Evolutionary conservation across 1,140 invertebrate species (phyloP).

Genomic region (Hormaphis cornu): DNA sequence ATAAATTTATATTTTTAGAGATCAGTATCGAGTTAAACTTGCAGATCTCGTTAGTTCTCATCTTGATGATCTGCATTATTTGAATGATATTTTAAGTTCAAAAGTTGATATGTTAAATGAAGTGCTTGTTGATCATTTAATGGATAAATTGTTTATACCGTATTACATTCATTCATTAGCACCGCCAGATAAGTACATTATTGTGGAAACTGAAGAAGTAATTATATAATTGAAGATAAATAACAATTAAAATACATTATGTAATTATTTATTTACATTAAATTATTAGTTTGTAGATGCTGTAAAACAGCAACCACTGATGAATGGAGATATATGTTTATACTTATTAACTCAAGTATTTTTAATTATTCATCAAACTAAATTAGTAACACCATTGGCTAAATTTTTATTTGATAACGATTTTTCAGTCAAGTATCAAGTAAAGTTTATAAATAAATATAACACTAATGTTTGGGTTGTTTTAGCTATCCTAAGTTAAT

Average conservation of each 20-base stretch:
- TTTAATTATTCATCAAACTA: slow-evolving; percentile 79
- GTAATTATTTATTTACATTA: slow-evolving; percentile 50
- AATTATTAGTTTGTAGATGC: slow-evolving; percentile 20
- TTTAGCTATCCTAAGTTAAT: background rate
- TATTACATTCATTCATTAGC: slow-evolving; percentile 84
- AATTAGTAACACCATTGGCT: slow-evolving; percentile 77
- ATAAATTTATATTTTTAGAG: slow-evolving; percentile 40
- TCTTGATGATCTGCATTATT: slow-evolving; percentile 93
- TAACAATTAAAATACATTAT: slow-evolving; percentile 39
- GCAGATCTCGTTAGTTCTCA: slow-evolving; percentile 94
- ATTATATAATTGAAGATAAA: background rate
- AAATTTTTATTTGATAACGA: slow-evolving; percentile 71
- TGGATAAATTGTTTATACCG: slow-evolving; percentile 87
- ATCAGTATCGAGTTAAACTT: slow-evolving; percentile 43
- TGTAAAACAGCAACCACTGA: slow-evolving; percentile 25
- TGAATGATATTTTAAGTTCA: slow-evolving; percentile 91
- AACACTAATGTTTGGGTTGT: background rate
- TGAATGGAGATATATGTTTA: slow-evolving; percentile 51
- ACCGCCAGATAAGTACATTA: slow-evolving; percentile 42
- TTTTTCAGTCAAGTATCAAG: slow-evolving; percentile 51
- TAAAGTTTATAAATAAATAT: slow-evolving; percentile 34
- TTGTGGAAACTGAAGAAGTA: slow-evolving; percentile 46
- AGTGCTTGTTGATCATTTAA: slow-evolving; percentile 87
- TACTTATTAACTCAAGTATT: slow-evolving; percentile 95
- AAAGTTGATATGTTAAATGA: slow-evolving; percentile 89